Conservation (phyloP, 2,797 vertebrate genomes). For the Neoniphon sammara region DNA sequence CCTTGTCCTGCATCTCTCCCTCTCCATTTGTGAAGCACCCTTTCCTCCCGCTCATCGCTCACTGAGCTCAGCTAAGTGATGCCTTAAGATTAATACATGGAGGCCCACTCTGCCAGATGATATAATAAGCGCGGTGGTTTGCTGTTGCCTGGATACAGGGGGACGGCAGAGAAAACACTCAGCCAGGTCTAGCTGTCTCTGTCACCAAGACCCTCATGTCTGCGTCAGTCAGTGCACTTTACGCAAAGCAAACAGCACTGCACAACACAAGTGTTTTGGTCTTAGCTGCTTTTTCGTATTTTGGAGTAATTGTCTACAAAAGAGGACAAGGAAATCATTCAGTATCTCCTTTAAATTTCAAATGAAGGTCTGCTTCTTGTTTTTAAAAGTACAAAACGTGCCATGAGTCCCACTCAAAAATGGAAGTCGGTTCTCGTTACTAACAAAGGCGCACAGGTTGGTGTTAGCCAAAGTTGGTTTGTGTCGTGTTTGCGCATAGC, state of each 20-base stretch:
- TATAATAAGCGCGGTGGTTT: slow-evolving; percentile 71
- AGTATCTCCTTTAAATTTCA: not conserved
- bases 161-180: slow-evolving; percentile 59
- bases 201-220: slow-evolving; percentile 55
- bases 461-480: slow-evolving; percentile 35
- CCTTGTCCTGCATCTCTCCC: slow-evolving; percentile 31
- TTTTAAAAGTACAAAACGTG: too few species aligned
- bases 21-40: slow-evolving; percentile 54
- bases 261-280: slow-evolving; percentile 9
- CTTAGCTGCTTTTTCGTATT: not conserved
- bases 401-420: slow-evolving; percentile 8
- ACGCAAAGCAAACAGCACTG: slow-evolving; percentile 1
- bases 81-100: slow-evolving; percentile 72
- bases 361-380: slow-evolving; percentile 6
- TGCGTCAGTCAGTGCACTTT: slow-evolving; percentile 16
- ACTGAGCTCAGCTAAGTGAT: slow-evolving; percentile 68
- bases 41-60: slow-evolving; percentile 56
- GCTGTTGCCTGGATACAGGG: slow-evolving; percentile 78
- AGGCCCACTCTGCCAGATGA: slow-evolving; percentile 71
- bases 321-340: not conserved
- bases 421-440: slow-evolving; percentile 1
- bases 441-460: slow-evolving; percentile 17
- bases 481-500: slow-evolving; percentile 27
- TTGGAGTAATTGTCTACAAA: not conserved
- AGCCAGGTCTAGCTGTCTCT: slow-evolving; percentile 54